These are phyloP conservation scores for Thaleichthys pacificus DNA, from an alignment of 2,797 vertebrate species.

Conservation along the genomic window DNA sequence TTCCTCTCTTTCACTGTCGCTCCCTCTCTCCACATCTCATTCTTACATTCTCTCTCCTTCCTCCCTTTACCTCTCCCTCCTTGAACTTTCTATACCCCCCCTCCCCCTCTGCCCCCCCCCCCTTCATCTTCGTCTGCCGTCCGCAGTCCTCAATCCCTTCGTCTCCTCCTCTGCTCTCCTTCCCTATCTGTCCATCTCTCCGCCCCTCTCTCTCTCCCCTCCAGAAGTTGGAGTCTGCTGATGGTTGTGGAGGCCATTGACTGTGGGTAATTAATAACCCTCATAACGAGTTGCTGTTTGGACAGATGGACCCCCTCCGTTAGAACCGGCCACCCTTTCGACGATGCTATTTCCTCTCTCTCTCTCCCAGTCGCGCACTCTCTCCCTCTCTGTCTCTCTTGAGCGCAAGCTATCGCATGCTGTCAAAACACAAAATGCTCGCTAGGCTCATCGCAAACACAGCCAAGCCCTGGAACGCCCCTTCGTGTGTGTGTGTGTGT, in stretches of 20 bases:
- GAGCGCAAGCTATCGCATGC: conserved; percentile 59
- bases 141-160: neutral
- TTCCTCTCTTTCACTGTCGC: conserved; percentile 30
- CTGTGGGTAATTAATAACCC: conserved; percentile 63
- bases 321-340: conserved; percentile 64
- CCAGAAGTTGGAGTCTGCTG: neutral
- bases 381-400: conserved; percentile 21
- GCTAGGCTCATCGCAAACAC: conserved; percentile 32
- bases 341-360: conserved; percentile 54
- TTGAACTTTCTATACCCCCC: neutral
- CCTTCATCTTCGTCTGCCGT: neutral
- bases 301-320: conserved; percentile 69
- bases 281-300: conserved; percentile 70
- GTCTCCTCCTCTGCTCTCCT: neutral
- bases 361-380: conserved; percentile 29
- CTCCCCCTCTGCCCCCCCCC: neutral
- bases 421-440: conserved; percentile 62
- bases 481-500: conserved; percentile 28
- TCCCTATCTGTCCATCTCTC: neutral
- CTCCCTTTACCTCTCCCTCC: neutral
- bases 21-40: conserved; percentile 36
- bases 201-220: neutral
- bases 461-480: conserved; percentile 50
- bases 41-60: neutral
- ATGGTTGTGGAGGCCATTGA: conserved; percentile 17